Evolutionary conservation across 1,140 invertebrate species (phyloP).

Genomic region (Drosophila chauvacae): DNA sequence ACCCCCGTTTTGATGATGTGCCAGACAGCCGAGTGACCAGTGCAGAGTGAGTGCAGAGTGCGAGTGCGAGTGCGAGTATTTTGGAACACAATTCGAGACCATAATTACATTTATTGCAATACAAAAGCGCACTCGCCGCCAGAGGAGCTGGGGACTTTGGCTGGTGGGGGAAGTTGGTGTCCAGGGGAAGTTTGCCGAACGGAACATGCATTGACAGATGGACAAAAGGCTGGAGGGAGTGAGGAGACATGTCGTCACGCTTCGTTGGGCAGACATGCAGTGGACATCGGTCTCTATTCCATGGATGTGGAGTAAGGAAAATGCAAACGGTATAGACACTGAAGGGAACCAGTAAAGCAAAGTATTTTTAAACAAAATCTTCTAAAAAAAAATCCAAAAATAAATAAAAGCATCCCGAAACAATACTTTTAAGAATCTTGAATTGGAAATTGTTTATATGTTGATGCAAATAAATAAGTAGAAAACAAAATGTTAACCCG

Average conservation of each 20-base stretch:
- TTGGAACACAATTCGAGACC: conserved; percentile 72
- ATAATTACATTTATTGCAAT: conserved; percentile 78
- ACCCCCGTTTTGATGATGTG: conserved; percentile 24
- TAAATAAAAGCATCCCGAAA: neutral
- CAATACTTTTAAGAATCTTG: too few species aligned
- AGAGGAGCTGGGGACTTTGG: conserved; percentile 9
- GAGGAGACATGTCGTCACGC: conserved; percentile 77
- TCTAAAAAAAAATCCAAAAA: neutral
- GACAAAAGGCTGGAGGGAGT: conserved; percentile 32
- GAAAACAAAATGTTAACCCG: too few species aligned
- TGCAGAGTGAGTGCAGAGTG: neutral
- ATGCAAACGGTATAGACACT: conserved; percentile 10
- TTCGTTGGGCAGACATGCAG: conserved; percentile 74
- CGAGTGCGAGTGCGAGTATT: conserved; percentile 33
- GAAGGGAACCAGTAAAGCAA: neutral
- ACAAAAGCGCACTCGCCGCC: conserved; percentile 54
- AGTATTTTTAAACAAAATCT: neutral
- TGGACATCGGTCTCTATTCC: conserved; percentile 41
- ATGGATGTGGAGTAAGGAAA: conserved; percentile 59
- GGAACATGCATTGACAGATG: conserved; percentile 55
- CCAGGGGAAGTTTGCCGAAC: conserved; percentile 29
- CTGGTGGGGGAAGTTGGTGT: conserved; percentile 18
- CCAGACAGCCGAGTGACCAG: conserved; percentile 13
- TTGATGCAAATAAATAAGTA: too few species aligned
- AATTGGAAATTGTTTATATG: neutral